A percentile compares a stretch with the other conserved stretches of the same genome.
phyloP scores from a whole-genome alignment of 2,888 invertebrate species.

The Pristionchus exspectatus region DNA sequence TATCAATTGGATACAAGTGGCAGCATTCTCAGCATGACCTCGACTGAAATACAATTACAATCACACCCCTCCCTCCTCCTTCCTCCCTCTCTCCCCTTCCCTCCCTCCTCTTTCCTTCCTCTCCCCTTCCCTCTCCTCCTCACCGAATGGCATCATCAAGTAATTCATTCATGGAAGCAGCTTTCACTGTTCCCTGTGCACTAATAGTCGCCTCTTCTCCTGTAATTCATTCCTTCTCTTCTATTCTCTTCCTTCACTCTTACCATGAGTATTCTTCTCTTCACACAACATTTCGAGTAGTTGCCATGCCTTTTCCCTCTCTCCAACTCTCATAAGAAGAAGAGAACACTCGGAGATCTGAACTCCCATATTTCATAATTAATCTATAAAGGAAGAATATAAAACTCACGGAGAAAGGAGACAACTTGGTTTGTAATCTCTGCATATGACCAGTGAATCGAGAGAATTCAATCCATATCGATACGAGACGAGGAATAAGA shows the following conservation, averaged over 20 bases:
- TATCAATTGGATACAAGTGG: conserved; percentile 65
- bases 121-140: conserved; percentile 7
- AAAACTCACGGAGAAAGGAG: conserved; percentile 58
- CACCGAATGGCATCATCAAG: conserved; percentile 61
- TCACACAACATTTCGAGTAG: conserved; percentile 64
- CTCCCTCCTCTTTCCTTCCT: background rate
- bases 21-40: conserved; percentile 56
- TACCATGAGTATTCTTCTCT: conserved; percentile 48
- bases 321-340: conserved; percentile 64
- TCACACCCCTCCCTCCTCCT: background rate
- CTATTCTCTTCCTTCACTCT: background rate
- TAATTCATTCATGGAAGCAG: conserved; percentile 60
- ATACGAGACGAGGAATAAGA: conserved; percentile 63
- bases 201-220: conserved; percentile 65
- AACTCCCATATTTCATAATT: background rate
- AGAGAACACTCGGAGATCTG: conserved; percentile 67
- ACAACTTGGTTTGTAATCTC: conserved; percentile 64
- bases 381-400: background rate
- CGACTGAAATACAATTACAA: conserved; percentile 16
- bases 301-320: conserved; percentile 64
- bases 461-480: conserved; percentile 70
- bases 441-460: conserved; percentile 63
- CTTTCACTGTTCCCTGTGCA: conserved; percentile 54
- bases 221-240: background rate
- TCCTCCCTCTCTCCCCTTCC: background rate